Conservation (phyloP, 2,113 vertebrate genomes). For the Epinephelus lanceolatus region DNA sequence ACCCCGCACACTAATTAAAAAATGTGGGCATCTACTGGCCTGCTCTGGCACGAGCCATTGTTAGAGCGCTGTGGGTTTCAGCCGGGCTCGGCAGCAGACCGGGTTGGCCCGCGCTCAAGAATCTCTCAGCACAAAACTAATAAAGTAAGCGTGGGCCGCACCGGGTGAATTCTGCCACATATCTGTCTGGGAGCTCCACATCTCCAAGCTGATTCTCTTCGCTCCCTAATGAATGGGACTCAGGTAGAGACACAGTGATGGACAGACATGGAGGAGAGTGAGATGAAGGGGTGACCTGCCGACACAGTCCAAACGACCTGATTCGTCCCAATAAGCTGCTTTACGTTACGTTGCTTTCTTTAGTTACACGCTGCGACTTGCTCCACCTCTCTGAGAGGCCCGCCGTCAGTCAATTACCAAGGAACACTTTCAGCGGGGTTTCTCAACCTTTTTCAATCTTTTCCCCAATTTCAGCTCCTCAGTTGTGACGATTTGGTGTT, state of each 20-base stretch:
- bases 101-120: slow-evolving; percentile 29
- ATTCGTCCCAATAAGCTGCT: slow-evolving; percentile 34
- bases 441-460: background rate
- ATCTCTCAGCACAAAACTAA: slow-evolving; percentile 50
- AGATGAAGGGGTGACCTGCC: slow-evolving; percentile 16
- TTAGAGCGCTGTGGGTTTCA: slow-evolving; percentile 27
- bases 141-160: slow-evolving; percentile 15
- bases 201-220: slow-evolving; percentile 7
- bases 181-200: slow-evolving; percentile 30
- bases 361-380: background rate
- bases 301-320: slow-evolving; percentile 39
- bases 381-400: background rate
- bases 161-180: slow-evolving; percentile 11
- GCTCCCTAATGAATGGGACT: background rate
- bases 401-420: background rate
- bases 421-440: background rate
- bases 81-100: slow-evolving; percentile 21
- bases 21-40: slow-evolving; percentile 26
- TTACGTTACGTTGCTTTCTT: slow-evolving; percentile 20
- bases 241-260: slow-evolving; percentile 10
- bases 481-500: background rate
- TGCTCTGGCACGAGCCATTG: slow-evolving; percentile 20
- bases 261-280: slow-evolving; percentile 3
- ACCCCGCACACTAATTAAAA: slow-evolving; percentile 44
- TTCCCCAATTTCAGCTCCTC: background rate